These are phyloP conservation scores for Pseudococcus longispinus DNA, from an alignment of 2,888 invertebrate genomes.

Conservation along the genomic window DNA sequence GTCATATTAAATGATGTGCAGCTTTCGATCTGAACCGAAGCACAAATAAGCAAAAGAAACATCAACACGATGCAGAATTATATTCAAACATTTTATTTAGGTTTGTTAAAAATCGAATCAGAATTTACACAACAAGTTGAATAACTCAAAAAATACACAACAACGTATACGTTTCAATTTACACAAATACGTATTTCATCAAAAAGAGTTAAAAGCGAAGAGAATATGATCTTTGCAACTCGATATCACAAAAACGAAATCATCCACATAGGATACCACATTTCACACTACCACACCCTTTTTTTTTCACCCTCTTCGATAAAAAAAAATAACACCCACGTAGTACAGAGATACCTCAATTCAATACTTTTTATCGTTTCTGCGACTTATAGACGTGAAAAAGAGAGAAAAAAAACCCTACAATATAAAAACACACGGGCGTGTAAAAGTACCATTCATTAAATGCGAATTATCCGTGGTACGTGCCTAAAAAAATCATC, in stretches of 20 bases:
- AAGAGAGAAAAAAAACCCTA: neutral
- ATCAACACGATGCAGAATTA: neutral
- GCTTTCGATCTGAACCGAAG: too few species aligned
- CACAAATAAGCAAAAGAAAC: too few species aligned
- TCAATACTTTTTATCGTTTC: too few species aligned
- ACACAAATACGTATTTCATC: neutral
- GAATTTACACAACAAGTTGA: neutral
- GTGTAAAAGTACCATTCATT: constrained; percentile 11
- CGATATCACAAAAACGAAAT: neutral
- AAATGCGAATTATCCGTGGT: neutral
- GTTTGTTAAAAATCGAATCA: neutral
- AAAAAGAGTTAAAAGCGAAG: neutral
- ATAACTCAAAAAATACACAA: neutral
- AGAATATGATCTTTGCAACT: neutral
- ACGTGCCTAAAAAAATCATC: constrained; percentile 12
- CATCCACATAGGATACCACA: too few species aligned
- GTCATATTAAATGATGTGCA: too few species aligned
- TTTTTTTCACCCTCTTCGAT: too few species aligned
- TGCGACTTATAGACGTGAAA: too few species aligned
- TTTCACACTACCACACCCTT: too few species aligned
- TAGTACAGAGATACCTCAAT: too few species aligned
- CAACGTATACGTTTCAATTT: neutral
- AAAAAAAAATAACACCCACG: too few species aligned
- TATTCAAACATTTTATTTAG: neutral
- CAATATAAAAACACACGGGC: neutral